These are phyloP conservation scores for Hemithea aestivaria DNA, from an alignment of 2,888 invertebrate species.

Conservation along the genomic window DNA sequence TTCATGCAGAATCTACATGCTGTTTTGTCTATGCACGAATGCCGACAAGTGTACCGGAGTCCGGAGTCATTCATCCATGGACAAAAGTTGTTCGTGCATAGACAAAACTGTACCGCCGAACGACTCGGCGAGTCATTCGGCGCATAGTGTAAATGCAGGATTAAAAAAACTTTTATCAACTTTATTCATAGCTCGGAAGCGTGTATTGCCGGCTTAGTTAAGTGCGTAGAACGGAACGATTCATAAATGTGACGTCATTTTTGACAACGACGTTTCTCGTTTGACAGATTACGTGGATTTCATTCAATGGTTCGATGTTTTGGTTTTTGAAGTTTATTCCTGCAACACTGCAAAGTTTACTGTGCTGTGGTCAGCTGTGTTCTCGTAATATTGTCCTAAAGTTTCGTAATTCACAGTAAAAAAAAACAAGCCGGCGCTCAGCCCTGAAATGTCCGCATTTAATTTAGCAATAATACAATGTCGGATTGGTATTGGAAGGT, in stretches of 20 bases:
- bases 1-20: too few species aligned
- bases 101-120: too few species aligned
- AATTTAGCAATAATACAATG: constrained; percentile 65
- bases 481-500: constrained; percentile 71
- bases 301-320: constrained; percentile 14
- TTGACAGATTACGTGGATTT: constrained; percentile 42
- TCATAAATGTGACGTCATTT: constrained; percentile 12
- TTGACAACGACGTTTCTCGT: constrained; percentile 16
- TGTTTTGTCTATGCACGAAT: too few species aligned
- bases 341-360: constrained; percentile 17
- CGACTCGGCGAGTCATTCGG: too few species aligned
- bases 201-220: constrained; percentile 1
- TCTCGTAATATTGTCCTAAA: constrained; percentile 39
- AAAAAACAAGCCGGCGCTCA: constrained; percentile 40
- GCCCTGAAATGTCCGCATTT: constrained; percentile 63
- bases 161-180: too few species aligned
- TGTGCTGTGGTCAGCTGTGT: constrained; percentile 27
- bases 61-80: too few species aligned
- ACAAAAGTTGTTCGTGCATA: too few species aligned
- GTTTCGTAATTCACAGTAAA: constrained; percentile 47
- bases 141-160: too few species aligned
- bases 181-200: too few species aligned
- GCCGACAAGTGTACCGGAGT: too few species aligned
- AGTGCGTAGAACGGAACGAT: too few species aligned
- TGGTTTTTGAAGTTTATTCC: background rate